These are phyloP conservation scores for Ammospiza maritima DNA, from an alignment of 2,797 vertebrate species.

Conservation along the genomic window DNA sequence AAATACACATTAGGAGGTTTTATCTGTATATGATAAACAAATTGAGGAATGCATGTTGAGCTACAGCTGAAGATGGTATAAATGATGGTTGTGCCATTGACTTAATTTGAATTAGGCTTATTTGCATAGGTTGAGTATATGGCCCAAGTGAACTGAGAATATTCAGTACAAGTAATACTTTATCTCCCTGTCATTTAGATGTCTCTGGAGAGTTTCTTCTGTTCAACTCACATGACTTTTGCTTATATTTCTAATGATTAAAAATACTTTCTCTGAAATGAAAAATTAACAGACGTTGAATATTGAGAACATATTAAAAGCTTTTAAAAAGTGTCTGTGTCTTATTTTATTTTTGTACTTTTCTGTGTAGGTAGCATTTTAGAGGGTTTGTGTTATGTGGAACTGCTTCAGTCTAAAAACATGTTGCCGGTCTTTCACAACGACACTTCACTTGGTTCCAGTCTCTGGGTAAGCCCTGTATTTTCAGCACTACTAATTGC, in stretches of 20 bases:
- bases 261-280: neutral
- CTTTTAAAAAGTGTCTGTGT: neutral
- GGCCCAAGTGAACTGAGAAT: neutral
- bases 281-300: neutral
- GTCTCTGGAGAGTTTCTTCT: neutral
- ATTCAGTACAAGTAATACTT: neutral
- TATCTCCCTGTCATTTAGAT: neutral
- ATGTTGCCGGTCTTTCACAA: neutral
- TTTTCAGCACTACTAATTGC: neutral
- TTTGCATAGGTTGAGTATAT: conserved; percentile 19
- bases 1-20: conserved; percentile 35
- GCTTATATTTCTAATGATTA: neutral
- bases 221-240: neutral
- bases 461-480: neutral
- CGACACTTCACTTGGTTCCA: neutral
- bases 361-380: neutral
- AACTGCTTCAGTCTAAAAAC: neutral
- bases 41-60: neutral
- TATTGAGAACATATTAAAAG: neutral
- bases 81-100: neutral
- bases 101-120: conserved; percentile 24
- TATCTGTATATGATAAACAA: conserved; percentile 34
- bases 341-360: neutral
- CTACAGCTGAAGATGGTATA: neutral
- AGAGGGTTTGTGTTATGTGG: neutral